Evolutionary conservation across 1,140 invertebrate species (phyloP).

Genomic region (Zaprionus ghesquierei): DNA sequence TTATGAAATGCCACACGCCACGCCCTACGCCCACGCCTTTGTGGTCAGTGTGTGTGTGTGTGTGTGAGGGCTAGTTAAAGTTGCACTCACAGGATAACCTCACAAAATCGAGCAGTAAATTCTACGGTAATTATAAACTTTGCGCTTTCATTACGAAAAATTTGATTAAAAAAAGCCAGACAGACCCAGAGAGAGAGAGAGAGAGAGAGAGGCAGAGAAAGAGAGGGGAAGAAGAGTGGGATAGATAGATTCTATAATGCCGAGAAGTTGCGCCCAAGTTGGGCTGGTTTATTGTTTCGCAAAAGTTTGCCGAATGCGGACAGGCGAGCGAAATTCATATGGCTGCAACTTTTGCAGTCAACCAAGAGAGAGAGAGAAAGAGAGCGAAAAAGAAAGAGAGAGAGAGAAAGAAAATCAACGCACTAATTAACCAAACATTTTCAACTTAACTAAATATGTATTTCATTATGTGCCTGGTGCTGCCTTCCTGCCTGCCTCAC

Average conservation of each 20-base stretch:
- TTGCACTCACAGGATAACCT: slow-evolving; percentile 36
- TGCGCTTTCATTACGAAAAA: slow-evolving; percentile 67
- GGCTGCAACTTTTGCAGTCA: slow-evolving; percentile 49
- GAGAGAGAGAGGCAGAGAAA: not conserved
- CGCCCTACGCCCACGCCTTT: slow-evolving; percentile 6
- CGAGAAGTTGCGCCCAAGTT: slow-evolving; percentile 9
- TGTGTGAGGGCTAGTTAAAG: slow-evolving; percentile 44
- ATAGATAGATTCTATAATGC: not conserved
- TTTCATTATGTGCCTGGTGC: slow-evolving; percentile 66
- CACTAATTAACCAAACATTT: slow-evolving; percentile 72
- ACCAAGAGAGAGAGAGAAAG: too few relatives aligned
- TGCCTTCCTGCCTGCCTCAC: not conserved
- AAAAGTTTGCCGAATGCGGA: slow-evolving; percentile 17
- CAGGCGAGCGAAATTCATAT: slow-evolving; percentile 21
- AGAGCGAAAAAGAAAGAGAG: not conserved
- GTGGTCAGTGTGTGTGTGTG: not conserved
- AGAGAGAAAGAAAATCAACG: slow-evolving; percentile 26
- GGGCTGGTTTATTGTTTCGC: slow-evolving; percentile 24
- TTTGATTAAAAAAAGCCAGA: slow-evolving; percentile 37
- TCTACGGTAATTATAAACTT: slow-evolving; percentile 78
- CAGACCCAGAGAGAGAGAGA: slow-evolving; percentile 7
- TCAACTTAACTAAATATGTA: slow-evolving; percentile 72
- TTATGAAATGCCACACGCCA: slow-evolving; percentile 45
- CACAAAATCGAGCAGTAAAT: slow-evolving; percentile 57
- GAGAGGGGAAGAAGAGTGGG: not conserved